phyloP scores from a whole-genome alignment of 2,797 vertebrate genomes.

The Rhinella marina region DNA sequence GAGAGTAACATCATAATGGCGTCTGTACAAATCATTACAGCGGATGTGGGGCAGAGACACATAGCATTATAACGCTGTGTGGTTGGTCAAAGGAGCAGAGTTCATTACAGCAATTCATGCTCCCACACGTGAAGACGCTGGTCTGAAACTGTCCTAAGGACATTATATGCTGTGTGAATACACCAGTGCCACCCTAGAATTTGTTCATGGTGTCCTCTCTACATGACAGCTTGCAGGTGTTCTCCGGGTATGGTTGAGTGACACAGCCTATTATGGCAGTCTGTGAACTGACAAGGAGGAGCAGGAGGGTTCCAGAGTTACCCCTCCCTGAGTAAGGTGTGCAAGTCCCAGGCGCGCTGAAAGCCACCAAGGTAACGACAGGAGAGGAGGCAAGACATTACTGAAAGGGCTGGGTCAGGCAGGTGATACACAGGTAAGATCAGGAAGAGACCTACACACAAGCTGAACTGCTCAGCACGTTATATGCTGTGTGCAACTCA shows the following conservation, averaged over 20 bases:
- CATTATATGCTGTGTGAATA: background rate
- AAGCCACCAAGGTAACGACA: background rate
- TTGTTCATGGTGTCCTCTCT: background rate
- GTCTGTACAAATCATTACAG: too few species aligned
- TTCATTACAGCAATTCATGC: too few species aligned
- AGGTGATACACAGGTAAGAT: conserved; percentile 30
- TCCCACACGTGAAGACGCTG: too few species aligned
- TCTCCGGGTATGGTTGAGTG: conserved; percentile 15
- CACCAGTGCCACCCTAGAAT: too few species aligned
- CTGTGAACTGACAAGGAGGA: background rate
- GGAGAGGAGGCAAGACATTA: background rate
- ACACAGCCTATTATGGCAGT: background rate
- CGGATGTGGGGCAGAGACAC: too few species aligned
- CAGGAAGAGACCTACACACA: background rate
- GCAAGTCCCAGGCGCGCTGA: background rate
- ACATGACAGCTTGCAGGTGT: background rate
- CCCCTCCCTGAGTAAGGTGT: conserved; percentile 28
- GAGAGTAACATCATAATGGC: too few species aligned
- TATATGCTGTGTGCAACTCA: background rate
- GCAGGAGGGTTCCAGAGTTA: background rate
- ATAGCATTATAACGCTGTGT: too few species aligned
- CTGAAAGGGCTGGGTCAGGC: conserved; percentile 20
- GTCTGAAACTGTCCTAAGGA: too few species aligned
- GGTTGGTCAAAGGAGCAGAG: too few species aligned
- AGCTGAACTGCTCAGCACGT: background rate